Base-by-base conservation (phyloP, 2,888 invertebrate species). In the Pelosia muscerda region DNA sequence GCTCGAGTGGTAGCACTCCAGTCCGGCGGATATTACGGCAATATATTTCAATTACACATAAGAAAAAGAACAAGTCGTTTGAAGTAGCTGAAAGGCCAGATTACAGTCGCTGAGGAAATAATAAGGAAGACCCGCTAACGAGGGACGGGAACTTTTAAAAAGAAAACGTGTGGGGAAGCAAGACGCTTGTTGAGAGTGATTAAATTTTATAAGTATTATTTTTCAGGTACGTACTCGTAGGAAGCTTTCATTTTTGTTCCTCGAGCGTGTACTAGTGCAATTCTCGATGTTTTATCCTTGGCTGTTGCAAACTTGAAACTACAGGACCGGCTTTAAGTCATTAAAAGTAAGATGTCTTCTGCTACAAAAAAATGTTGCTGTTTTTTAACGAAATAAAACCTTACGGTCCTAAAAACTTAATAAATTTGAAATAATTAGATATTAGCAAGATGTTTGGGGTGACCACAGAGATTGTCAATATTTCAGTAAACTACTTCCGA, bases 1-100 rank as follows among this genome's bases (percentile, higher is more conserved):
- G 91, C 92, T 92, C 88, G 86, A 93, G 92, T 90, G 90, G 90
- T 86, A 86, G 86, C 88, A 88, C 90, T 89, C 90, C 88, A 89
- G 94, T 90, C 93, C 92, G 88, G 85, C 90, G 93, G 93, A 94
- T 94, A 95, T 94, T 94, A 93, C 91, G 90, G 93, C 93, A 95
- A 95, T 95, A 94, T 94, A 95, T 95, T 94, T 95, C 94, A 95
- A 95, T 95, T 95, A 95, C 94, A 94, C 90, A 91, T 93, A 93
- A 94, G 94, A 94, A 94, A 94, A 94, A 95, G 94, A 93, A 91
- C 94, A 93, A 95, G 94, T 93, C 93, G 91, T 93, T 92, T 93
- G 91, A 92, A 94, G 94, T 93, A 92, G 93, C 93, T 92, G 93
- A 93, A 90, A 92, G 91, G 92, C 90, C 92, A 93, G 93, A 93